phyloP scores from a whole-genome alignment of 2,888 invertebrate genomes.

The Ptychoptera albimana region DNA sequence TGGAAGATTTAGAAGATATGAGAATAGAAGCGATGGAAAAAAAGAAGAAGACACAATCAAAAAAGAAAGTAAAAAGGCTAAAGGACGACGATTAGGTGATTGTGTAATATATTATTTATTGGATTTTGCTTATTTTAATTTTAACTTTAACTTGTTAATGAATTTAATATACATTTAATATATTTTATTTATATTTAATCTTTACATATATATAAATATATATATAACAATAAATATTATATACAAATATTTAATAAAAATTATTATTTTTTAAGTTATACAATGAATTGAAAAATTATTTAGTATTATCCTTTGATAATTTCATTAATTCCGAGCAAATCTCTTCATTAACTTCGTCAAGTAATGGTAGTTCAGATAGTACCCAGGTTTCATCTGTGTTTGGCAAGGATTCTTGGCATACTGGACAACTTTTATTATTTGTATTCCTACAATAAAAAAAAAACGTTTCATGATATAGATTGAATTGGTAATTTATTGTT shows the following conservation, averaged over 20 bases:
- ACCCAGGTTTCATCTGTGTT: slow-evolving; percentile 50
- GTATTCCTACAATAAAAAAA: slow-evolving; percentile 38
- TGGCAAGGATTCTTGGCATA: slow-evolving; percentile 44
- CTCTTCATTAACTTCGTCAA: slow-evolving; percentile 39
- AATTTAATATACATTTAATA: too few relatives aligned
- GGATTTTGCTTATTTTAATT: too few relatives aligned
- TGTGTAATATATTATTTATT: too few relatives aligned
- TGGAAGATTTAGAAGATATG: slow-evolving; percentile 91
- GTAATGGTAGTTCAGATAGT: slow-evolving; percentile 41
- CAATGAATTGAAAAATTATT: neutral
- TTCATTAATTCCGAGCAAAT: slow-evolving; percentile 27
- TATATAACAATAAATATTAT: too few relatives aligned
- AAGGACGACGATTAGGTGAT: too few relatives aligned
- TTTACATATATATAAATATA: too few relatives aligned
- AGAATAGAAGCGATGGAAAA: slow-evolving; percentile 67
- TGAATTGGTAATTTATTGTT: neutral
- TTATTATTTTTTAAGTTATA: too few relatives aligned
- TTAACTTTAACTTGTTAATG: too few relatives aligned
- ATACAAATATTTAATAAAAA: too few relatives aligned
- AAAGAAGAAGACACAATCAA: slow-evolving; percentile 30
- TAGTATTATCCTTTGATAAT: slow-evolving; percentile 14
- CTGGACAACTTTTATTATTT: slow-evolving; percentile 51
- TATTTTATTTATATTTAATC: too few relatives aligned
- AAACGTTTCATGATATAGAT: neutral
- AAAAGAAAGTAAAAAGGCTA: slow-evolving; percentile 12